These are phyloP conservation scores for Torymus texanus DNA, from an alignment of 2,888 invertebrate species.

Conservation along the genomic window DNA sequence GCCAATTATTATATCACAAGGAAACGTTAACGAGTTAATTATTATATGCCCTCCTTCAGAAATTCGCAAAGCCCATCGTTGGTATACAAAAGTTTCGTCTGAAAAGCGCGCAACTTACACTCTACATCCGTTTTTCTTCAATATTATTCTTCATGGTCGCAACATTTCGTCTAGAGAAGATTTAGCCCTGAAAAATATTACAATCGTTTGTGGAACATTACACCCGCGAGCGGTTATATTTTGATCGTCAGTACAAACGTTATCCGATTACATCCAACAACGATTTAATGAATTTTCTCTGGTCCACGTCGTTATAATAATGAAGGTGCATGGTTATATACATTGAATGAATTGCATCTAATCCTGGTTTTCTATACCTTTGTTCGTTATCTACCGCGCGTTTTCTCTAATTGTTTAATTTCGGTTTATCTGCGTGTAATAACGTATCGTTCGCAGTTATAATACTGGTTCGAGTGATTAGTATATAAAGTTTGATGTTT, in stretches of 20 bases:
- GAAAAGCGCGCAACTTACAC: too few relatives aligned
- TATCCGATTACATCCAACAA: conserved; percentile 12
- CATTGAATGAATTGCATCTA: conserved; percentile 3
- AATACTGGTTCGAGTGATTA: too few relatives aligned
- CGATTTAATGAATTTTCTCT: conserved; percentile 3
- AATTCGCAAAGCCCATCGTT: not conserved
- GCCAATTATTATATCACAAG: not conserved
- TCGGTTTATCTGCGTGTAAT: too few relatives aligned
- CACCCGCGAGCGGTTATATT: not conserved
- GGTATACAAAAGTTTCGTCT: not conserved
- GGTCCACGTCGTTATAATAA: conserved; percentile 8
- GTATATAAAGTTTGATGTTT: too few relatives aligned
- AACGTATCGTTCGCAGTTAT: too few relatives aligned
- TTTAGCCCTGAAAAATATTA: not conserved
- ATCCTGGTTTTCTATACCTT: not conserved
- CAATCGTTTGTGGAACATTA: conserved; percentile 14
- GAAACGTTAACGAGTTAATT: conserved; percentile 21
- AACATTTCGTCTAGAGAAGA: not conserved
- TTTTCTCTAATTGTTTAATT: too few relatives aligned
- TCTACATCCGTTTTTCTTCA: too few relatives aligned
- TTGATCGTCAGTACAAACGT: conserved; percentile 1
- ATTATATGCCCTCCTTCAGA: not conserved
- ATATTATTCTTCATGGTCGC: too few relatives aligned
- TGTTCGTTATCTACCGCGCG: too few relatives aligned
- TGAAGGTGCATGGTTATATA: not conserved